These are phyloP conservation scores for Mesaphorura yosii DNA, from an alignment of 1,140 invertebrate species.

Conservation along the genomic window DNA sequence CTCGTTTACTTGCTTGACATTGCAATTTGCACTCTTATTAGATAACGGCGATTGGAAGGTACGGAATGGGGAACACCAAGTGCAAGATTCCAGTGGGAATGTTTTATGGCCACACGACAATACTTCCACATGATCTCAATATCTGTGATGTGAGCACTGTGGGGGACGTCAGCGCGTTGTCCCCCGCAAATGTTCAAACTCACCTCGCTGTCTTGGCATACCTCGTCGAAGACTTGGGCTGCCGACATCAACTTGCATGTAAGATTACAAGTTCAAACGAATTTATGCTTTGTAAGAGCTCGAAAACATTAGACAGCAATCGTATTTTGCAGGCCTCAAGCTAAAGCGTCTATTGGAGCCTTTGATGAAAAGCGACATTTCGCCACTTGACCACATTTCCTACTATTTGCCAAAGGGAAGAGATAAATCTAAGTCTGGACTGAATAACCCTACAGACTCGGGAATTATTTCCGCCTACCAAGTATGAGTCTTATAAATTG, in stretches of 20 bases:
- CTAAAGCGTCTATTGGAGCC: conserved; percentile 61
- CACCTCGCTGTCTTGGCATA: conserved; percentile 46
- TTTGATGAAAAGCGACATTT: conserved; percentile 58
- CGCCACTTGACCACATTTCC: conserved; percentile 66
- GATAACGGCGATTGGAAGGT: conserved; percentile 75
- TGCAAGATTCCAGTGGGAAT: conserved; percentile 82
- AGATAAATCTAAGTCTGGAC: conserved; percentile 49
- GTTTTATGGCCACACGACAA: conserved; percentile 78
- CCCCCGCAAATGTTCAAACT: conserved; percentile 32
- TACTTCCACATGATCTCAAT: conserved; percentile 52
- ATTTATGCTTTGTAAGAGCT: too few species aligned
- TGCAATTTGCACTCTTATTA: conserved; percentile 31
- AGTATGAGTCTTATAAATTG: conserved; percentile 36
- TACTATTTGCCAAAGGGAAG: conserved; percentile 50
- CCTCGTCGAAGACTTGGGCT: conserved; percentile 64
- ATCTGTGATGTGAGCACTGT: background rate
- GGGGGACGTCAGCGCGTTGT: conserved; percentile 23
- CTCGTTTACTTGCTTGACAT: too few species aligned
- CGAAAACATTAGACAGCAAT: too few species aligned
- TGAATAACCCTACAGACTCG: conserved; percentile 43
- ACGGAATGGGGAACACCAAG: conserved; percentile 76
- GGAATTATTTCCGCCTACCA: conserved; percentile 68
- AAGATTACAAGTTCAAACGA: too few species aligned
- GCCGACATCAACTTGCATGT: conserved; percentile 69
- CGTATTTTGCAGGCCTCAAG: too few species aligned